phyloP scores from a whole-genome alignment of 1,140 invertebrate genomes.

The Ips typographus region DNA sequence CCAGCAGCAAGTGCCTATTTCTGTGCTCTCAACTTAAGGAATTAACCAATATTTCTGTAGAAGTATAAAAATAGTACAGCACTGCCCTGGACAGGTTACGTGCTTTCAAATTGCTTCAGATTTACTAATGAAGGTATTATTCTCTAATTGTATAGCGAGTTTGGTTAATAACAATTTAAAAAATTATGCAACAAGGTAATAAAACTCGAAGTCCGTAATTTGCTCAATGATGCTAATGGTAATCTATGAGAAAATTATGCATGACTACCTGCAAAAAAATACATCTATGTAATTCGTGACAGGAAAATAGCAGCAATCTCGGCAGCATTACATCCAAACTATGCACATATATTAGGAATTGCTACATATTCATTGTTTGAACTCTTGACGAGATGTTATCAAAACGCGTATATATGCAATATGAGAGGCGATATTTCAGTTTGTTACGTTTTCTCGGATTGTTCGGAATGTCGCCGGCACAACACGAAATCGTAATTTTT shows the following conservation, averaged over 20 bases:
- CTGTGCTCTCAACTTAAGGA: too few relatives aligned
- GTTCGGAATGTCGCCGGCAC: neutral
- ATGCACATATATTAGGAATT: constrained; percentile 1
- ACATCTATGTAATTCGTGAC: neutral
- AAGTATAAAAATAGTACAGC: too few relatives aligned
- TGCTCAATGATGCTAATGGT: neutral
- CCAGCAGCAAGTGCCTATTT: too few relatives aligned
- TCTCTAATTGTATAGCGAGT: too few relatives aligned
- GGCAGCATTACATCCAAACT: neutral
- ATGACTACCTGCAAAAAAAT: neutral
- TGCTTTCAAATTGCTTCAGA: too few relatives aligned
- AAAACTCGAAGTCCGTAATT: neutral
- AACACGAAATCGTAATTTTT: neutral
- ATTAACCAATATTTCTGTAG: too few relatives aligned
- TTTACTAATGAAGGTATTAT: too few relatives aligned
- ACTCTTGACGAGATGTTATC: constrained; percentile 1
- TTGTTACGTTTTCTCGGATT: constrained; percentile 5
- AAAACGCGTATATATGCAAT: neutral
- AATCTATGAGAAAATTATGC: neutral
- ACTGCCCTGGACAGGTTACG: too few relatives aligned
- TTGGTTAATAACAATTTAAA: neutral
- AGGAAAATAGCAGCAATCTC: neutral
- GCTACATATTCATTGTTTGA: constrained; percentile 6
- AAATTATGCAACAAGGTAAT: neutral
- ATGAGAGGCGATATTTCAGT: constrained; percentile 2